Base-by-base conservation (phyloP, 1,140 invertebrate species). In the Drosophila eugracilis region DNA sequence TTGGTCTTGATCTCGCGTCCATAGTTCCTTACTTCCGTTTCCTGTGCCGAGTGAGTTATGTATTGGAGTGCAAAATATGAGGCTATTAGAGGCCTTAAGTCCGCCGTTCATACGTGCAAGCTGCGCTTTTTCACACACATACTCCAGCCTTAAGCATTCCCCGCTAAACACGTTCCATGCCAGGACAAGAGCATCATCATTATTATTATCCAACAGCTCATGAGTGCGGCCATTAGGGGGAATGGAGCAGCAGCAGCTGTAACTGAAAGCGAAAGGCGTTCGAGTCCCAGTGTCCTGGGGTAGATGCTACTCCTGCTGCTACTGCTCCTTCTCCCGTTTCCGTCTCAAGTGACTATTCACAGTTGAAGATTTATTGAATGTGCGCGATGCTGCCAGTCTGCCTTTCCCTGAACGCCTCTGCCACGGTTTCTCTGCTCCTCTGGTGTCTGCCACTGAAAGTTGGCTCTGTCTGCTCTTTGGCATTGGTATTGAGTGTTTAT, bases 401-500 rank as follows among this genome's bases (percentile, higher is more conserved):
- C 48, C 44, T 47, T 62, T 57, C 36, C 49, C 49, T n/a, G n/a
- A 42, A 32, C 28, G 52, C 54, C 55, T 32, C 14, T 7, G 42
- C 47, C 53, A 54, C 21, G 44, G 44, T 21, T n/a, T 26, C 41
- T 21, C 32, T 22, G 44, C 19, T n/a, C 22, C 41, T 21, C 32
- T 22, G 50, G 62, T 65, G 70, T 75, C 73, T 75, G 71, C 63
- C 45, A 50, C 60, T 74, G 69, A 74, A 66, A 78, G 75, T 78
- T 73, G 52, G 63, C 48, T 72, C 71, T 58, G 79, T 78, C 76
- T 85, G 80, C 80, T 84, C 80, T 85, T 84, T 84, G 80, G 72
- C 62, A 85, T 86, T 60, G 76, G 76, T 85, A 85, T 85, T 85
- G 81, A 85, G 81, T 85, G 81, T 85, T 85, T 85, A 85, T 85